phyloP scores from a whole-genome alignment of 1,140 invertebrate genomes.

The Ridgeia piscesae region DNA sequence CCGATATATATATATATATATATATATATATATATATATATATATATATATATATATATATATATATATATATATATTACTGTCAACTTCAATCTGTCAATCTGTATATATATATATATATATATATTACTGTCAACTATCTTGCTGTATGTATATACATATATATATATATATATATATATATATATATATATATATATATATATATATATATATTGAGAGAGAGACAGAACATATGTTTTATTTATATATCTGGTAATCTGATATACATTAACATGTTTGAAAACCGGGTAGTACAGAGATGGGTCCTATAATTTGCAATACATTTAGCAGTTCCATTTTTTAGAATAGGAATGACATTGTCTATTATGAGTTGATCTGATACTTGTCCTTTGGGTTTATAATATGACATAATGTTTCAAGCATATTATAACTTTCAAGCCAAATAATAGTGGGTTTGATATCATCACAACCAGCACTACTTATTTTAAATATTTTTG shows the following conservation, averaged over 20 bases:
- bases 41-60: too few relatives aligned
- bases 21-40: too few relatives aligned
- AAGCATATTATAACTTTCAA: background rate
- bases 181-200: too few relatives aligned
- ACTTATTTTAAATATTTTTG: background rate
- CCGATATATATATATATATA: too few relatives aligned
- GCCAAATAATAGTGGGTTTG: background rate
- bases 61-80: too few relatives aligned
- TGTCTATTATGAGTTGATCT: background rate
- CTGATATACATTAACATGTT: background rate
- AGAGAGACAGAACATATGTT: background rate
- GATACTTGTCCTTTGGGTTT: constrained; percentile 3
- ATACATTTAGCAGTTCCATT: background rate
- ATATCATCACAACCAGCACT: constrained; percentile 6
- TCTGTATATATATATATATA: too few relatives aligned
- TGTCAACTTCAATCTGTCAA: too few relatives aligned
- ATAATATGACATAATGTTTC: constrained; percentile 15
- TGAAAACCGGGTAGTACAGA: background rate
- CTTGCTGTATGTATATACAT: too few relatives aligned
- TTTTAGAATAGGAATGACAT: background rate
- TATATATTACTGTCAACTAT: too few relatives aligned
- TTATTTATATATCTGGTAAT: constrained; percentile 4
- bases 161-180: too few relatives aligned
- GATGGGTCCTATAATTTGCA: background rate
- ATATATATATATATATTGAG: too few relatives aligned